Conservation (phyloP, 1,140 invertebrate species). For the Bombus sylvicola region DNA sequence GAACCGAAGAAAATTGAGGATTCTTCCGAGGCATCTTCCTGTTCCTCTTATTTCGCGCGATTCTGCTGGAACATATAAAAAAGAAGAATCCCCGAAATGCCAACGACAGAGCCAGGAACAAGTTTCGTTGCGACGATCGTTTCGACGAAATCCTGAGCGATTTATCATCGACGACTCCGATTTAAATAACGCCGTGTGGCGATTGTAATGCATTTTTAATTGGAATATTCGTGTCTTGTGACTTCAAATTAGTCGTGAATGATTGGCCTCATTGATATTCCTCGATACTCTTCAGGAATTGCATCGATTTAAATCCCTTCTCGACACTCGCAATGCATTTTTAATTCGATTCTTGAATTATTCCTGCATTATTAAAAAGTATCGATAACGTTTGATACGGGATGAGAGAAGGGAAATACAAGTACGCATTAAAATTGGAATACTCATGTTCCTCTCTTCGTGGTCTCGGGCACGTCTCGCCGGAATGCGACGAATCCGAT, state of each 20-base stretch:
- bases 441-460: constrained; percentile 37
- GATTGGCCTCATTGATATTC: background rate
- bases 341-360: constrained; percentile 9
- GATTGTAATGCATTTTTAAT: constrained; percentile 24
- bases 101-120: background rate
- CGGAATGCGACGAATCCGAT: constrained; percentile 58
- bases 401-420: background rate
- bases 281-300: background rate
- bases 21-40: constrained; percentile 40
- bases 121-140: background rate
- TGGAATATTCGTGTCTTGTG: no score
- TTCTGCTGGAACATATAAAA: background rate
- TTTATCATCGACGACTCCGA: background rate
- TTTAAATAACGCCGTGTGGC: background rate
- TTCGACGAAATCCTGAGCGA: background rate
- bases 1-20: constrained; percentile 58
- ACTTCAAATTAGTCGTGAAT: background rate
- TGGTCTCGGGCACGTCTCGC: constrained; percentile 11
- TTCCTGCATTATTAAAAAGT: background rate
- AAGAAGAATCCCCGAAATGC: background rate
- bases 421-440: constrained; percentile 6
- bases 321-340: background rate
- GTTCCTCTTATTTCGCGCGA: constrained; percentile 18
- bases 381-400: no score
- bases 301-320: background rate